Percentiles rank a stretch among this genome's conserved stretches.
Evolutionary conservation across 2,113 vertebrate species (phyloP).

Genomic region (Grus americana): DNA sequence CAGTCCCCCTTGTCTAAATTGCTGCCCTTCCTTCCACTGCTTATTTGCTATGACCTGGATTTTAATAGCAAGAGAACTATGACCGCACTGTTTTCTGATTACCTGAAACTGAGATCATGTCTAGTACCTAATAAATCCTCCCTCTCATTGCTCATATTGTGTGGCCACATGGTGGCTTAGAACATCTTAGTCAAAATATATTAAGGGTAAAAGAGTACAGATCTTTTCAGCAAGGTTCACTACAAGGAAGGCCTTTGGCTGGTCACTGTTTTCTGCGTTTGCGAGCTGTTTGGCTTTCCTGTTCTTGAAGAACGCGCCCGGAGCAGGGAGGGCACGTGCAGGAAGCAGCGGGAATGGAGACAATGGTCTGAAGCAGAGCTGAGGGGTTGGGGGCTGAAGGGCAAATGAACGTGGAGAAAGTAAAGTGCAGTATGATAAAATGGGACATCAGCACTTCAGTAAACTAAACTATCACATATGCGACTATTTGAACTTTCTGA

Average conservation of each 20-base stretch:
- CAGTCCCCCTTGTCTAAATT: constrained; percentile 13
- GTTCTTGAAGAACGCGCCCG: background rate
- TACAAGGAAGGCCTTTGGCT: background rate
- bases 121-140: constrained; percentile 75
- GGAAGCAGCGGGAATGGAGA: background rate
- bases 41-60: constrained; percentile 37
- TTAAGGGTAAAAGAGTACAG: constrained; percentile 57
- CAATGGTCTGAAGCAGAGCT: background rate
- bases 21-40: constrained; percentile 23
- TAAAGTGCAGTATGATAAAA: background rate
- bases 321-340: background rate
- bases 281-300: background rate
- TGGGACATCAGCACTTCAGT: background rate
- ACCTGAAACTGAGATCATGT: constrained; percentile 62
- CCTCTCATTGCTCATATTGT: constrained; percentile 32
- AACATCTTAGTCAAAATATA: constrained; percentile 58
- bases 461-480: background rate
- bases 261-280: background rate
- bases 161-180: constrained; percentile 44
- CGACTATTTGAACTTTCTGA: background rate
- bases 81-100: constrained; percentile 65
- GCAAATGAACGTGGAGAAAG: background rate
- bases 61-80: constrained; percentile 51
- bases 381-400: background rate
- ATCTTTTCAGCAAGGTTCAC: constrained; percentile 44